phyloP scores from a whole-genome alignment of 53 echinoderm and acorn worm genomes.

The Antedon mediterranea region DNA sequence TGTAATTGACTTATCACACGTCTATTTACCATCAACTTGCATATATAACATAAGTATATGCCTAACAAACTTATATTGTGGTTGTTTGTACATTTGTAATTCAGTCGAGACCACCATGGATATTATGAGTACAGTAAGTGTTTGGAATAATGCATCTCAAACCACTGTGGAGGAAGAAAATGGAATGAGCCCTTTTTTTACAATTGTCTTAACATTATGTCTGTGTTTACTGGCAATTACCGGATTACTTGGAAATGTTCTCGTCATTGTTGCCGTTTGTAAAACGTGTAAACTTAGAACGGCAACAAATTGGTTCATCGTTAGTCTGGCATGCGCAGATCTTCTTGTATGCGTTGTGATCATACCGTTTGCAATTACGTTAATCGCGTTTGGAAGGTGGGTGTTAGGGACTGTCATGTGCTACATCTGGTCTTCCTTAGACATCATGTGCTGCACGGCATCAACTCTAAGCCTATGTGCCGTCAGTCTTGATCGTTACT shows the following conservation, averaged over 20 bases:
- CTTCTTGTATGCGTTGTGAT: constrained; percentile 5
- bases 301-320: constrained; percentile 49
- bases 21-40: too few species aligned
- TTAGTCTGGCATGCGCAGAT: constrained; percentile 41
- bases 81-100: not conserved
- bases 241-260: constrained; percentile 34
- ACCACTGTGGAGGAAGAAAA: not conserved
- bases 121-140: not conserved
- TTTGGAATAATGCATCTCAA: not conserved
- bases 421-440: not conserved
- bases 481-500: not conserved
- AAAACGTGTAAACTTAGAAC: constrained; percentile 36
- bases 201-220: constrained; percentile 11
- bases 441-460: not conserved
- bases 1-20: too few species aligned
- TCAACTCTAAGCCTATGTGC: not conserved
- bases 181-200: not conserved
- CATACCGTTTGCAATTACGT: not conserved
- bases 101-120: not conserved
- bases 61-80: not conserved
- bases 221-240: constrained; percentile 17
- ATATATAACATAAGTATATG: too few species aligned
- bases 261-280: constrained; percentile 38
- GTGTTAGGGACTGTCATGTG: not conserved
- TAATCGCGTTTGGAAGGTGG: not conserved